These are phyloP conservation scores for Gymnoscopelus braueri DNA, from an alignment of 2,797 vertebrate species.

Conservation along the genomic window DNA sequence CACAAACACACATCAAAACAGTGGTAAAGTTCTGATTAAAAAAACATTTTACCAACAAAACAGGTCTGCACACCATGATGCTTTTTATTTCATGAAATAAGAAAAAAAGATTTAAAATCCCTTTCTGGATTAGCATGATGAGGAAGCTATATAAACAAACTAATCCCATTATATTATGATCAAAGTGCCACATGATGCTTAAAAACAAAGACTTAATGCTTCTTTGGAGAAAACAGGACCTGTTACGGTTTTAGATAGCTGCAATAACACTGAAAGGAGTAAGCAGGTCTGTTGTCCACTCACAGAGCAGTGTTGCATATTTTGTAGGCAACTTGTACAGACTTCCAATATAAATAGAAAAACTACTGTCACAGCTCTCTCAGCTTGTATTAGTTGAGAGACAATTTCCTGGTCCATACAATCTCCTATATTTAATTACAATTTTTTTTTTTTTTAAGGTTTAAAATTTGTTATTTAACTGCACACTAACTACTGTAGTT, in stretches of 20 bases:
- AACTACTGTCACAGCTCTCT: constrained; percentile 1
- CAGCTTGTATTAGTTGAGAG: constrained; percentile 16
- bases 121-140: constrained; percentile 42
- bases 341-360: constrained; percentile 32
- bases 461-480: background rate
- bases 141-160: constrained; percentile 25
- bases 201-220: constrained; percentile 43
- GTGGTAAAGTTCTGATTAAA: constrained; percentile 36
- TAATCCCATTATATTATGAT: constrained; percentile 33
- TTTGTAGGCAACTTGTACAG: constrained; percentile 34
- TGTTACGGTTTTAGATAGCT: constrained; percentile 22
- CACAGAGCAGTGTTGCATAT: constrained; percentile 53
- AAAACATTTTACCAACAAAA: constrained; percentile 48
- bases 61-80: constrained; percentile 38
- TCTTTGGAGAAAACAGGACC: constrained; percentile 49
- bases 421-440: constrained; percentile 35
- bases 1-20: constrained; percentile 40
- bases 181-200: constrained; percentile 42
- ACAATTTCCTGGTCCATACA: constrained; percentile 31
- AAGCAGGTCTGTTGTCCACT: constrained; percentile 26
- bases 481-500: background rate
- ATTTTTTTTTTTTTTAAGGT: constrained; percentile 13
- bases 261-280: constrained; percentile 36
- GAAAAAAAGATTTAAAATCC: constrained; percentile 45
- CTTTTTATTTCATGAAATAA: constrained; percentile 19